phyloP scores from a whole-genome alignment of 2,113 vertebrate genomes.

The Ascaphus truei region DNA sequence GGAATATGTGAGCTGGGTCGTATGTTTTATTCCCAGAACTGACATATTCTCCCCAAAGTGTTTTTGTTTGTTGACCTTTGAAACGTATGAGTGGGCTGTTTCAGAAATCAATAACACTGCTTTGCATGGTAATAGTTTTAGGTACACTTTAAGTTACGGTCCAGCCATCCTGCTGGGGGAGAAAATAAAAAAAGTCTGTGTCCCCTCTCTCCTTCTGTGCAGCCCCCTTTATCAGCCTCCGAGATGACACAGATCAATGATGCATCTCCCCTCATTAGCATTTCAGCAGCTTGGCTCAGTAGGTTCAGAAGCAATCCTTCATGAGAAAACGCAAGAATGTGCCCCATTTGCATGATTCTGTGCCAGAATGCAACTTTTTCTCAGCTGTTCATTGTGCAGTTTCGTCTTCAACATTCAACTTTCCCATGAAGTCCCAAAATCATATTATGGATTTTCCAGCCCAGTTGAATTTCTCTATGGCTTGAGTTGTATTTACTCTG shows the following conservation, averaged over 20 bases:
- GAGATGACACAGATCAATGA: constrained; percentile 86
- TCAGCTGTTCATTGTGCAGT: constrained; percentile 68
- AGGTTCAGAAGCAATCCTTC: constrained; percentile 75
- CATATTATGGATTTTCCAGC: constrained; percentile 59
- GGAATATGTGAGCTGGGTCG: no score
- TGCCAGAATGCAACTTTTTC: constrained; percentile 75
- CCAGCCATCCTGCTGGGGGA: not conserved
- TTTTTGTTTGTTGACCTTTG: no score
- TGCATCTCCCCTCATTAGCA: constrained; percentile 86
- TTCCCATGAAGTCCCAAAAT: constrained; percentile 77
- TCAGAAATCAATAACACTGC: no score
- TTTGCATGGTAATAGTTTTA: not conserved
- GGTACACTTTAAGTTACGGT: not conserved
- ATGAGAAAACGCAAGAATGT: constrained; percentile 87
- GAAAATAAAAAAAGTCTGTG: constrained; percentile 24
- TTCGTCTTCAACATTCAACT: constrained; percentile 64
- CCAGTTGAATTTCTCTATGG: constrained; percentile 50
- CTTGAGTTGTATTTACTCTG: constrained; percentile 48
- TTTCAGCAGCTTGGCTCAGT: constrained; percentile 76
- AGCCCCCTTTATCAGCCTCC: constrained; percentile 66
- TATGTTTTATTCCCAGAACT: no score
- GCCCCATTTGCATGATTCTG: constrained; percentile 76
- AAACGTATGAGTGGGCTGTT: no score
- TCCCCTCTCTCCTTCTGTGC: constrained; percentile 45
- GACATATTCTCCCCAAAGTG: no score